Conservation (phyloP, 2,113 vertebrate genomes). For the Hemiprocne comata region DNA sequence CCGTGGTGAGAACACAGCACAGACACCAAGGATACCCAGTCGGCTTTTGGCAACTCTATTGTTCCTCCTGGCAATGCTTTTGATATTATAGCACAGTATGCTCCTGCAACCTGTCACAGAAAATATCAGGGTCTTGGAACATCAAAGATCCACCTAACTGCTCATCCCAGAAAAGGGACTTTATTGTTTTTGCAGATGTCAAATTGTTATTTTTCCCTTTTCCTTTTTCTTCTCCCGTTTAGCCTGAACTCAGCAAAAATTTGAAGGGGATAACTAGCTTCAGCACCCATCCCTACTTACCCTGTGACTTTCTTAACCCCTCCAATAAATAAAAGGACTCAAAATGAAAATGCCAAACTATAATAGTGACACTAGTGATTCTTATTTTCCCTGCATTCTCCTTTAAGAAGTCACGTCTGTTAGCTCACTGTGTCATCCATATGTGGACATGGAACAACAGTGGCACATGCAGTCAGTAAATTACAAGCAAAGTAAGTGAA, state of each 20-base stretch:
- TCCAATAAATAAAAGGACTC: conserved; percentile 80
- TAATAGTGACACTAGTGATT: conserved; percentile 86
- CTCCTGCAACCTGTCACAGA: conserved; percentile 75
- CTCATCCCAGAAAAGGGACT: conserved; percentile 84
- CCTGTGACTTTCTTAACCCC: conserved; percentile 70
- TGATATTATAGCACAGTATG: conserved; percentile 94
- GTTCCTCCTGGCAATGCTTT: conserved; percentile 87
- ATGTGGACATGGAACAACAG: conserved; percentile 52
- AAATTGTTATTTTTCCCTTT: conserved; percentile 83
- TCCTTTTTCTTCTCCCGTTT: conserved; percentile 72
- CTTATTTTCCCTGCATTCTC: conserved; percentile 84
- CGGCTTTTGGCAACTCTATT: conserved; percentile 85
- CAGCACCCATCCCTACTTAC: conserved; percentile 68
- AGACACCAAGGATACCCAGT: conserved; percentile 85
- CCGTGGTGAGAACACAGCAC: conserved; percentile 88
- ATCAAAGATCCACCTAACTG: conserved; percentile 82
- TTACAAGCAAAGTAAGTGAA: conserved; percentile 48
- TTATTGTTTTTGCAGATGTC: conserved; percentile 90
- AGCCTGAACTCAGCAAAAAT: conserved; percentile 84
- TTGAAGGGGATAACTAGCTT: conserved; percentile 80
- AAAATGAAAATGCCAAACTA: conserved; percentile 91
- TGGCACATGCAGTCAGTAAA: conserved; percentile 55
- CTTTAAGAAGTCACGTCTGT: conserved; percentile 71
- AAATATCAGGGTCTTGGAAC: conserved; percentile 83
- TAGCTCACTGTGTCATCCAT: conserved; percentile 51